Evolutionary conservation across 1,140 invertebrate species (phyloP).

Genomic region (Penaeus vannamei): DNA sequence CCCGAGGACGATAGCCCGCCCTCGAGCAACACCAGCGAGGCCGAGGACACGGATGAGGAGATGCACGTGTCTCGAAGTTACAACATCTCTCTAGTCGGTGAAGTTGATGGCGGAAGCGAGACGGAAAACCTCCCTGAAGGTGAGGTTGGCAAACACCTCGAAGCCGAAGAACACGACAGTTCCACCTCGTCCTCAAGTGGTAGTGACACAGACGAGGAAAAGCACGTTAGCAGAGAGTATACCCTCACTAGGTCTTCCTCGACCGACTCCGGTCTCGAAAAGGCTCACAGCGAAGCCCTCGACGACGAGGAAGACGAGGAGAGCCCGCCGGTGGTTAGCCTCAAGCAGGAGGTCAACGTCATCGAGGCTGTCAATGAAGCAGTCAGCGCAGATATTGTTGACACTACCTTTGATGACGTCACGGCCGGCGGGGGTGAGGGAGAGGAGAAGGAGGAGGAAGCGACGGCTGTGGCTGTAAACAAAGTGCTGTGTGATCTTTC

Average conservation of each 20-base stretch:
- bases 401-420: neutral
- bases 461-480: slow-evolving; percentile 25
- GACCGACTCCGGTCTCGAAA: slow-evolving; percentile 46
- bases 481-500: slow-evolving; percentile 43
- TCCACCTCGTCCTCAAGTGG: slow-evolving; percentile 52
- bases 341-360: slow-evolving; percentile 1
- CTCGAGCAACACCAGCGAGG: slow-evolving; percentile 61
- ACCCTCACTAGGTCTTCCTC: slow-evolving; percentile 62
- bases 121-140: neutral
- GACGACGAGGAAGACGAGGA: slow-evolving; percentile 27
- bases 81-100: slow-evolving; percentile 25
- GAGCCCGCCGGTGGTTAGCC: neutral
- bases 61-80: slow-evolving; percentile 58
- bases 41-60: slow-evolving; percentile 64
- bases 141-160: slow-evolving; percentile 11
- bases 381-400: neutral
- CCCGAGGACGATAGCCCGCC: neutral
- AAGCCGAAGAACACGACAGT: slow-evolving; percentile 31
- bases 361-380: neutral
- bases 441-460: slow-evolving; percentile 14
- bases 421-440: neutral
- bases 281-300: neutral
- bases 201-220: slow-evolving; percentile 67
- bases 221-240: slow-evolving; percentile 64
- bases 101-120: slow-evolving; percentile 41